A percentile compares a stretch with the other conserved stretches of the same genome.
These are phyloP conservation scores for Trididemnum clinides DNA, from an alignment of 23 tunicate genomes.

Conservation along the genomic window DNA sequence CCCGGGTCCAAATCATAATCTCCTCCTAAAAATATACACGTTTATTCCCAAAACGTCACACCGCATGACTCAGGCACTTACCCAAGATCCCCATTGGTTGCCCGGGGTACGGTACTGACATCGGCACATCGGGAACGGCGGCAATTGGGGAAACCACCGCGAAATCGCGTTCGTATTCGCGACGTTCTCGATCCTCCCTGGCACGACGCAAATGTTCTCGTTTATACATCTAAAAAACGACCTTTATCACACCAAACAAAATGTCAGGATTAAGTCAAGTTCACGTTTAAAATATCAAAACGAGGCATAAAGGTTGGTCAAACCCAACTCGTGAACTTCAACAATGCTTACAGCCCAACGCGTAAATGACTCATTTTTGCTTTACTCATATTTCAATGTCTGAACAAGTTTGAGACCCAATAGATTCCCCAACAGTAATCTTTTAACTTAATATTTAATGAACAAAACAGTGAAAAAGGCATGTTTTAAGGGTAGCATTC, in stretches of 20 bases:
- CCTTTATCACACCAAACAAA: not conserved
- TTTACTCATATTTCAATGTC: no score
- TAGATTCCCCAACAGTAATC: no score
- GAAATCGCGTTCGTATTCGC: conserved; percentile 38
- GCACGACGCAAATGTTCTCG: conserved; percentile 29
- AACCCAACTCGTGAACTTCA: no score
- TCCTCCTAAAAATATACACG: conserved; percentile 49
- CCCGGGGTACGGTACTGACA: conserved; percentile 37
- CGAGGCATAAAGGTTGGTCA: no score
- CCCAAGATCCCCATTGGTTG: conserved; percentile 74
- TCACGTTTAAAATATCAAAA: no score
- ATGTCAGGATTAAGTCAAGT: no score
- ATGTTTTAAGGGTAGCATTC: no score
- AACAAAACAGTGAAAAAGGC: no score
- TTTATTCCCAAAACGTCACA: not conserved
- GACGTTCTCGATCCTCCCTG: conserved; percentile 20
- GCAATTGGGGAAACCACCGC: not conserved
- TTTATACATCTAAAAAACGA: conserved; percentile 14
- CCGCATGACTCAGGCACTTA: not conserved
- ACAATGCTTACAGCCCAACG: no score
- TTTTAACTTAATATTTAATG: no score
- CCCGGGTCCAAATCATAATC: conserved; percentile 87
- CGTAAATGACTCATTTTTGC: no score
- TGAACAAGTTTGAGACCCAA: no score
- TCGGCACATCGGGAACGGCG: conserved; percentile 55